Evolutionary conservation across 2,113 vertebrate genomes (phyloP).

Genomic region (Capra hircus): DNA sequence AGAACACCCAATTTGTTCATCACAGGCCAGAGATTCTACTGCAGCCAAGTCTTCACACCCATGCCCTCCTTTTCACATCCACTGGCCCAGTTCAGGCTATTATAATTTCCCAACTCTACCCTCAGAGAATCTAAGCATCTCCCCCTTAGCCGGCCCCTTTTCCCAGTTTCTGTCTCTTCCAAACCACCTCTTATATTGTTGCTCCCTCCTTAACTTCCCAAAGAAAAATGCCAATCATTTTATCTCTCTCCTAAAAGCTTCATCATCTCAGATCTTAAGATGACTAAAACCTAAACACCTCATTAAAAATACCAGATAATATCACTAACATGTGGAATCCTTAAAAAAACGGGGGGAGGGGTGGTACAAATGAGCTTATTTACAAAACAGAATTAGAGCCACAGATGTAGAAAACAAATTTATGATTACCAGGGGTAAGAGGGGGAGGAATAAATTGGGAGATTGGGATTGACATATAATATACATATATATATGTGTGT

Average conservation of each 20-base stretch:
- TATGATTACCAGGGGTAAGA: not conserved
- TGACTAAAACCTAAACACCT: not conserved
- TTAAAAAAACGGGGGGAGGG: rapidly evolving
- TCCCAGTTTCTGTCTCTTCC: not conserved
- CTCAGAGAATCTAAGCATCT: not conserved
- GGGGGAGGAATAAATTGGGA: not conserved
- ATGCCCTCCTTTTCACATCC: not conserved
- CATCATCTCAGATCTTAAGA: not conserved
- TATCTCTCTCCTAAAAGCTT: not conserved
- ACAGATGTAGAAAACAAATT: not conserved
- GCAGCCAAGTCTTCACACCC: not conserved
- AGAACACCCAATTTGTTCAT: not conserved
- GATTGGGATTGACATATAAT: not conserved
- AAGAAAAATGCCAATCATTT: not conserved
- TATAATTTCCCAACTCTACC: not conserved
- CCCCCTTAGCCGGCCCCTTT: not conserved
- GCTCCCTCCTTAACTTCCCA: not conserved
- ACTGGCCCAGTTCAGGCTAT: not conserved
- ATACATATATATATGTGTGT: not conserved
- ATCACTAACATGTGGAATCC: not conserved
- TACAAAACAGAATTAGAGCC: not conserved
- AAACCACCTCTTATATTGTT: not conserved
- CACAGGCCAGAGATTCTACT: not conserved
- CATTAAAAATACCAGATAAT: not conserved
- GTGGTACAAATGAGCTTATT: not conserved